Evolutionary conservation across 2,888 invertebrate genomes (phyloP).

Genomic region (Darwinula stevensoni): DNA sequence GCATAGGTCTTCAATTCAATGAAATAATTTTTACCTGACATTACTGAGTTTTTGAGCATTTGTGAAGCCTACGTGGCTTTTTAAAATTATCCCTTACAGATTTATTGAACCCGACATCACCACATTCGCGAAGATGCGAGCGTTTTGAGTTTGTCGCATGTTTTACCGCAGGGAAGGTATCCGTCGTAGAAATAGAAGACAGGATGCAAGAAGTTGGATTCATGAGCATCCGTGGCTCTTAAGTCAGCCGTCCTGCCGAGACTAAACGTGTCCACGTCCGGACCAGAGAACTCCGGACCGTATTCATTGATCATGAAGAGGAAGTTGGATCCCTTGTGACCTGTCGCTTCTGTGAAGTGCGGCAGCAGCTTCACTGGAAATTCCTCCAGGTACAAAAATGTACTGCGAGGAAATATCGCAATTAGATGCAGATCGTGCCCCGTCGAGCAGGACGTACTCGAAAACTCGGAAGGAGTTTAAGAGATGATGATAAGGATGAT

Average conservation of each 20-base stretch:
- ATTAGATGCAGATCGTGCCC: no score
- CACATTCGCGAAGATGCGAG: no score
- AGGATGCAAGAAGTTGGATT: slow-evolving; percentile 20
- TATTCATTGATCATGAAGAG: slow-evolving; percentile 17
- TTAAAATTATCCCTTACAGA: no score
- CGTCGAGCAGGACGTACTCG: no score
- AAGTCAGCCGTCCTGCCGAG: slow-evolving; percentile 16
- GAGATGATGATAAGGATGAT: slow-evolving; percentile 14
- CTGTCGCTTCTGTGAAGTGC: slow-evolving; percentile 14
- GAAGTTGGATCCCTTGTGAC: slow-evolving; percentile 12
- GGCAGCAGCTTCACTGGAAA: slow-evolving; percentile 16
- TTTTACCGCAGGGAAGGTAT: slow-evolving; percentile 16
- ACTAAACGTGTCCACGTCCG: slow-evolving; percentile 16
- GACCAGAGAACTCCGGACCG: slow-evolving; percentile 16
- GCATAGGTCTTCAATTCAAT: no score
- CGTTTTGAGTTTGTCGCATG: no score
- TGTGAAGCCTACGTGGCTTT: no score
- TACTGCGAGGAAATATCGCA: no score
- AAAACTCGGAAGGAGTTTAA: no score
- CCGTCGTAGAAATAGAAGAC: slow-evolving; percentile 17
- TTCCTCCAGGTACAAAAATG: slow-evolving; percentile 15
- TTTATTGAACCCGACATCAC: no score
- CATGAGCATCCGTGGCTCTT: slow-evolving; percentile 16
- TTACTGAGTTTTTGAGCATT: no score
- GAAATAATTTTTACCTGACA: no score